A percentile compares a stretch with the other conserved stretches of the same genome.
These are phyloP conservation scores for Percopsis omiscomaycus DNA, from an alignment of 2,797 vertebrate genomes.

Conservation along the genomic window DNA sequence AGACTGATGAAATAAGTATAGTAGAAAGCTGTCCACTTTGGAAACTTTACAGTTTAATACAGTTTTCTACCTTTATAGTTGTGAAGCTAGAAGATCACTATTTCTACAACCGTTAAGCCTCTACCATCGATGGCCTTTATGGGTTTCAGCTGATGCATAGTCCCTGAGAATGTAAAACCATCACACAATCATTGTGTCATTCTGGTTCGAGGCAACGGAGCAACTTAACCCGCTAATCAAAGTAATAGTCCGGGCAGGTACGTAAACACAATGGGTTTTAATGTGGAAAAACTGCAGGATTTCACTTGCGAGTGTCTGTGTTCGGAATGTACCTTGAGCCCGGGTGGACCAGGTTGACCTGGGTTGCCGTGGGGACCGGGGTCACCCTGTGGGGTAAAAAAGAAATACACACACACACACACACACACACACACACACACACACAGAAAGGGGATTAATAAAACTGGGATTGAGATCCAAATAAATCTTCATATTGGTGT, in stretches of 20 bases:
- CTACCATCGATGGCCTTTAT: slow-evolving; percentile 33
- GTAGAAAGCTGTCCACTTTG: no score
- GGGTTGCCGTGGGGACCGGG: slow-evolving; percentile 92
- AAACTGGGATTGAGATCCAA: no score
- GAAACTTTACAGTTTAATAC: no score
- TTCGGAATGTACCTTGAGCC: slow-evolving; percentile 83
- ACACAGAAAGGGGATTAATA: background rate
- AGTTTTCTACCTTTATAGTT: background rate
- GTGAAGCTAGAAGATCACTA: slow-evolving; percentile 30
- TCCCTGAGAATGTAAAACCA: slow-evolving; percentile 24
- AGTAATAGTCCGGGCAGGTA: background rate
- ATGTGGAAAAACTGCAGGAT: slow-evolving; percentile 34
- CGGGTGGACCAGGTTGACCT: slow-evolving; percentile 84
- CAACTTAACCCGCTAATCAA: slow-evolving; percentile 13
- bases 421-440: slow-evolving; percentile 6
- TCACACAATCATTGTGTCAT: background rate
- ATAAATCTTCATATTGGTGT: no score
- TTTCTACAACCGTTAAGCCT: slow-evolving; percentile 29
- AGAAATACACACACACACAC: slow-evolving; percentile 24
- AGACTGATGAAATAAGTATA: no score
- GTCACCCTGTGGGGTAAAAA: slow-evolving; percentile 79
- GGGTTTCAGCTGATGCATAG: slow-evolving; percentile 29
- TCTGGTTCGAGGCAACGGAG: slow-evolving; percentile 1
- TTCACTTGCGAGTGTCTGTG: slow-evolving; percentile 8
- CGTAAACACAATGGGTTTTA: slow-evolving; percentile 12